These are phyloP conservation scores for Notolabrus celidotus DNA, from an alignment of 2,797 vertebrate species.

Conservation along the genomic window DNA sequence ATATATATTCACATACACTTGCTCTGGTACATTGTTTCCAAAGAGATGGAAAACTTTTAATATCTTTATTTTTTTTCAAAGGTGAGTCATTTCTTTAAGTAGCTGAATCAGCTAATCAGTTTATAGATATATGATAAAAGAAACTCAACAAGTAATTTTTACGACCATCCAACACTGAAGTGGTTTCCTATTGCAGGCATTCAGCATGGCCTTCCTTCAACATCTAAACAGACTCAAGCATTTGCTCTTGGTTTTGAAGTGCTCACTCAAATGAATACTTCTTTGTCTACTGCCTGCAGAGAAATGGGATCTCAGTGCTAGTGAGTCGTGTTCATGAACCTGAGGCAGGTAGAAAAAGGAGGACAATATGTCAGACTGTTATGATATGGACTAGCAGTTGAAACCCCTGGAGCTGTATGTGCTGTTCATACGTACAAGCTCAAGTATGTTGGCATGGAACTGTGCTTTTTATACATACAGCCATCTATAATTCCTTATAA, in stretches of 20 bases:
- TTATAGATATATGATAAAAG: neutral
- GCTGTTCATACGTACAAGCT: neutral
- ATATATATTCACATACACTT: too few relatives aligned
- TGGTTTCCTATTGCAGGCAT: neutral
- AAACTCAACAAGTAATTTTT: neutral
- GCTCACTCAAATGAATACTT: conserved; percentile 2
- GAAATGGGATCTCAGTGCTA: neutral
- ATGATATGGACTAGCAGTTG: neutral
- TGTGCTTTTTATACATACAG: neutral
- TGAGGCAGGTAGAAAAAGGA: neutral
- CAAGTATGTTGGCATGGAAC: neutral
- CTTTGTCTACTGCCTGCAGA: conserved; percentile 1
- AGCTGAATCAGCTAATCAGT: neutral
- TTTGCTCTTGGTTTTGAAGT: neutral
- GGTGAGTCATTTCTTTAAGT: neutral
- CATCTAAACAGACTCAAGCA: neutral
- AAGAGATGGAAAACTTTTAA: too few relatives aligned
- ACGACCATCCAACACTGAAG: neutral
- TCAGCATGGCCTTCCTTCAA: neutral
- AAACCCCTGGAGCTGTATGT: too few relatives aligned
- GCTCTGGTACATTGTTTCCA: too few relatives aligned
- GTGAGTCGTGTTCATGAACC: neutral
- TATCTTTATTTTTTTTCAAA: too few relatives aligned
- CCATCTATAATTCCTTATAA: too few relatives aligned
- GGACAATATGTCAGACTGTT: neutral